A percentile compares a stretch with the other conserved stretches of the same genome.
Conservation (phyloP, 1,140 invertebrate species). For the Penaeus chinensis region DNA sequence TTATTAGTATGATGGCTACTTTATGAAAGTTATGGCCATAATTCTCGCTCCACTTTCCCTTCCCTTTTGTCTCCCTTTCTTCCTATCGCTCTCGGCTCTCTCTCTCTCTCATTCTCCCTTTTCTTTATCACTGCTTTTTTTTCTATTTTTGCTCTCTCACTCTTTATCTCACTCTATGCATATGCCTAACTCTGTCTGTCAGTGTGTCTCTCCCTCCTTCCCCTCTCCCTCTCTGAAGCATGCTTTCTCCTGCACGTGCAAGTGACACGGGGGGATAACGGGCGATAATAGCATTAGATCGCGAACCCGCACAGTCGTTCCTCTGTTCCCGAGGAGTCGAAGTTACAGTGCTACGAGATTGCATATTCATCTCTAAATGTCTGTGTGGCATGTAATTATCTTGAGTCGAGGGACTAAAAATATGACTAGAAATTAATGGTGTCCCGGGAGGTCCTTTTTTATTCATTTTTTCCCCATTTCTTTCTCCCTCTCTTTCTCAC, state of each 20-base stretch:
- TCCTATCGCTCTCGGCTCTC: no score
- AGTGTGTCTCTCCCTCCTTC: neutral
- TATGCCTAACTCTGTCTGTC: constrained; percentile 6
- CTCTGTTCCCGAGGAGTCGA: neutral
- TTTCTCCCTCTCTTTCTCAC: neutral
- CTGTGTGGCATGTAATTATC: constrained; percentile 45
- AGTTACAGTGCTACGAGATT: constrained; percentile 20
- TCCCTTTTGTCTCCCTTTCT: no score
- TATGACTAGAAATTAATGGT: constrained; percentile 45
- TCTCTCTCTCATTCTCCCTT: no score
- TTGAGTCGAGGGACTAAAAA: constrained; percentile 34
- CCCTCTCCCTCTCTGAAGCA: neutral
- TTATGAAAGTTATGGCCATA: no score
- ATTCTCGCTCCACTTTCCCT: no score
- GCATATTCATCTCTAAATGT: constrained; percentile 33
- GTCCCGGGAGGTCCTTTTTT: constrained; percentile 20
- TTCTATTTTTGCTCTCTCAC: neutral
- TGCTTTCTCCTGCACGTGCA: no score
- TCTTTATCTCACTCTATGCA: neutral
- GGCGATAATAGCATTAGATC: neutral
- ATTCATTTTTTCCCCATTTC: neutral
- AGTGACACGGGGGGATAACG: no score
- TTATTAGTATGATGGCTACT: no score
- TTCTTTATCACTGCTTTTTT: no score
- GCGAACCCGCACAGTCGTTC: neutral